Evolutionary conservation across 2,888 invertebrate genomes (phyloP).

Genomic region (Drosophila emarginata): DNA sequence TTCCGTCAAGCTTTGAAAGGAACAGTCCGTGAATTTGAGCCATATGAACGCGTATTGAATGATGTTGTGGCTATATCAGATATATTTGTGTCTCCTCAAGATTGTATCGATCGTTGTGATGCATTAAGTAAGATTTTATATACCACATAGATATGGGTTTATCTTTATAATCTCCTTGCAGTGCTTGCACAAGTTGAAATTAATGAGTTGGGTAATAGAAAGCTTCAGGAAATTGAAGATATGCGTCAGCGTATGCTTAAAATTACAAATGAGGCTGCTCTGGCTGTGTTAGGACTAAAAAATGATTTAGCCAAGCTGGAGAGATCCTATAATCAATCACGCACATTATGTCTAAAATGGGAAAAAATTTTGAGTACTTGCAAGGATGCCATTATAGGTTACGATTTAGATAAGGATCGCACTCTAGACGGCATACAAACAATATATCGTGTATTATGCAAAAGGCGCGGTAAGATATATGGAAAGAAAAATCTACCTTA

Average conservation of each 20-base stretch:
- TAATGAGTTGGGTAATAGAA: constrained; percentile 69
- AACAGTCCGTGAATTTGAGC: constrained; percentile 77
- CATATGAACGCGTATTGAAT: constrained; percentile 79
- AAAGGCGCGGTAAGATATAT: constrained; percentile 64
- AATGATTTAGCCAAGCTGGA: constrained; percentile 80
- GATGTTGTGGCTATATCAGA: constrained; percentile 77
- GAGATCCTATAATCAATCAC: constrained; percentile 76
- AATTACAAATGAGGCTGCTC: constrained; percentile 79
- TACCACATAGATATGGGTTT: too few species aligned
- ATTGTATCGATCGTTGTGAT: constrained; percentile 81
- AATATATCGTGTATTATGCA: constrained; percentile 77
- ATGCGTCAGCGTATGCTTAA: constrained; percentile 80
- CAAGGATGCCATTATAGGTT: constrained; percentile 70
- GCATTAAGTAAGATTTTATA: constrained; percentile 75
- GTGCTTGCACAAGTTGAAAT: constrained; percentile 82
- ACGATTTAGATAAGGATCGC: constrained; percentile 74
- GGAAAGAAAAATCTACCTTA: neutral
- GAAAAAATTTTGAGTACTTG: constrained; percentile 78
- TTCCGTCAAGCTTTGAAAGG: constrained; percentile 73
- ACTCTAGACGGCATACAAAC: constrained; percentile 78
- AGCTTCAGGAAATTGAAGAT: constrained; percentile 77
- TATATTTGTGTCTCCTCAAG: constrained; percentile 78
- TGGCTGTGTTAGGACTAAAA: constrained; percentile 79
- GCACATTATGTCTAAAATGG: constrained; percentile 76
- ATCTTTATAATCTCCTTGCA: constrained; percentile 27